A percentile compares a stretch with the other conserved stretches of the same genome.
Evolutionary conservation across 2,113 vertebrate species (phyloP).

Genomic region (Casuarius casuarius): DNA sequence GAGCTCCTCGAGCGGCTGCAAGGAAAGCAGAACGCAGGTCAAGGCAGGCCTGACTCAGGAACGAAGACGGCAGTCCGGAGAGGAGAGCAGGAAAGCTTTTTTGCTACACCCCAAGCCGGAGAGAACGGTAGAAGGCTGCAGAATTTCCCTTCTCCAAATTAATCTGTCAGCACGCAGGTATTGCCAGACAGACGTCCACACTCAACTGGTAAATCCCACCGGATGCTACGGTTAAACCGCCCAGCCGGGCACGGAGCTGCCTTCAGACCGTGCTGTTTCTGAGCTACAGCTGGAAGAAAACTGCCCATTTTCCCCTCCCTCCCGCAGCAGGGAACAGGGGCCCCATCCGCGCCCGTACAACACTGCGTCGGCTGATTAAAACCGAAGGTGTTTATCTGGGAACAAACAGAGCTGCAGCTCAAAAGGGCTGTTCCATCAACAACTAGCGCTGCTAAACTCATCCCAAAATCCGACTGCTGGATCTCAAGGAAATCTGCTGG

Average conservation of each 20-base stretch:
- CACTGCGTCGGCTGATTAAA: background rate
- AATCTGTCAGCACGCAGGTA: background rate
- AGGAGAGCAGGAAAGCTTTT: background rate
- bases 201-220: background rate
- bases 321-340: background rate
- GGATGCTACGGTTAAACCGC: rapidly evolving
- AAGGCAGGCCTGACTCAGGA: background rate
- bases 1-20: slow-evolving; percentile 75
- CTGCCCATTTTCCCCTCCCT: background rate
- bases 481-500: rapidly evolving
- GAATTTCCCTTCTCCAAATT: background rate
- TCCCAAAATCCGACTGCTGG: background rate
- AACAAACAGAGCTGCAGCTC: rapidly evolving
- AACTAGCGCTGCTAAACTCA: background rate
- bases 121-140: background rate
- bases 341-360: rapidly evolving
- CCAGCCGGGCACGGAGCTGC: background rate
- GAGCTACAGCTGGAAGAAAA: background rate
- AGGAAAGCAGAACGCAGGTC: background rate
- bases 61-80: background rate
- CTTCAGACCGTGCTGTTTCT: rapidly evolving
- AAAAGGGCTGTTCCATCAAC: background rate
- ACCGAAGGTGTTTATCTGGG: background rate
- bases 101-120: rapidly evolving
- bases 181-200: background rate